Percentiles rank a stretch among this genome's conserved stretches.
phyloP scores from a whole-genome alignment of 2,113 vertebrate genomes.

The Anas platyrhynchos region DNA sequence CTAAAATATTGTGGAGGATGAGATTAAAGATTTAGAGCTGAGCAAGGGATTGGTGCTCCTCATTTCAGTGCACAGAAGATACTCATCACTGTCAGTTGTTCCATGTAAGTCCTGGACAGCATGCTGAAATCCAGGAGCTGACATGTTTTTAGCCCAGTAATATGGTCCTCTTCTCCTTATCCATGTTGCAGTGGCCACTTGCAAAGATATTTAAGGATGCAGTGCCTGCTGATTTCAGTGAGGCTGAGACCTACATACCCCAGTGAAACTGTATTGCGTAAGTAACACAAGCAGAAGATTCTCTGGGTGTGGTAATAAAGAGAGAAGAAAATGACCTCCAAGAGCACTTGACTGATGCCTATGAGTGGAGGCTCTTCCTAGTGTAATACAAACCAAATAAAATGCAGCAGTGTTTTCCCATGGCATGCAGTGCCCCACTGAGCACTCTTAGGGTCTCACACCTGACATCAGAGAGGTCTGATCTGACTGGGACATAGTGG shows the following conservation, averaged over 20 bases:
- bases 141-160: background rate
- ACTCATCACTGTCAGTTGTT: background rate
- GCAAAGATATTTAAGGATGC: background rate
- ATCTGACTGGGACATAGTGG: slow-evolving; percentile 92
- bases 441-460: slow-evolving; percentile 46
- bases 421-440: rapidly evolving
- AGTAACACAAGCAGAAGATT: background rate
- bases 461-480: slow-evolving; percentile 93
- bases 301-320: background rate
- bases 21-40: background rate
- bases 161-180: background rate
- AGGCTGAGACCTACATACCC: background rate
- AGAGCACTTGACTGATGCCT: background rate
- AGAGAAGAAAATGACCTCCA: background rate
- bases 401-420: background rate
- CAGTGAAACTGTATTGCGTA: background rate
- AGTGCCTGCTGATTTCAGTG: background rate
- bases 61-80: background rate
- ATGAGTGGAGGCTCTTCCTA: background rate
- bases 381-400: background rate
- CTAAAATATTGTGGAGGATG: background rate
- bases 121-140: background rate
- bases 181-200: background rate
- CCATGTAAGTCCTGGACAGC: background rate
- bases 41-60: background rate